A percentile compares a stretch with the other conserved stretches of the same genome.
These are phyloP conservation scores for Ophion ventricosus DNA, from an alignment of 2,888 invertebrate species.

Conservation along the genomic window DNA sequence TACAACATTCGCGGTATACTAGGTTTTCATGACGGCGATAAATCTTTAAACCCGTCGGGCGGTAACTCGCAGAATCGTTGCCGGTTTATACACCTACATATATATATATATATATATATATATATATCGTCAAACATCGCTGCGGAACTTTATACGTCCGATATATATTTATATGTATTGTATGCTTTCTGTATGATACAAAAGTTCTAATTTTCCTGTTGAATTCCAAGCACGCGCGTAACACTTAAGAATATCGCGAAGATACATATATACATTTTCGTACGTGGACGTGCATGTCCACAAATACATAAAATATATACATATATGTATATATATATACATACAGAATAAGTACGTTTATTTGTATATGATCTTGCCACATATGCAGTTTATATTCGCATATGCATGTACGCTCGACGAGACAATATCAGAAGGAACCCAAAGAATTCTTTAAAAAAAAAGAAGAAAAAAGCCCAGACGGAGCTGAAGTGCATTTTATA, in stretches of 20 bases:
- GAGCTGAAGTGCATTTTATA: constrained; percentile 59
- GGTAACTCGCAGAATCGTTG: constrained; percentile 53
- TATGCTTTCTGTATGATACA: constrained; percentile 53
- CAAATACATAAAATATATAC: not conserved
- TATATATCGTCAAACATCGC: constrained; percentile 32
- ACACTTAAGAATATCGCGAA: constrained; percentile 65
- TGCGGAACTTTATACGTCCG: not conserved
- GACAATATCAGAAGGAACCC: not conserved
- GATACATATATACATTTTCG: constrained; percentile 37
- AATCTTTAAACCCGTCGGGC: constrained; percentile 60
- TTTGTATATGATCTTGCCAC: not conserved
- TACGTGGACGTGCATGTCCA: not conserved
- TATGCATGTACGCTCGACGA: not conserved
- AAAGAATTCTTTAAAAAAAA: constrained; percentile 3
- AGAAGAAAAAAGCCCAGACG: constrained; percentile 19
- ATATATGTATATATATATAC: constrained; percentile 11
- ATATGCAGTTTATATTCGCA: constrained; percentile 8
- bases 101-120: not conserved
- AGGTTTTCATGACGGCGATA: constrained; percentile 63
- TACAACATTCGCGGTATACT: constrained; percentile 50
- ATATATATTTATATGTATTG: constrained; percentile 27
- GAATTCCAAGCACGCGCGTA: constrained; percentile 66
- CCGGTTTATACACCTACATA: constrained; percentile 14
- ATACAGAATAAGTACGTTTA: too few species aligned
- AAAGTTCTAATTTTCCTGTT: constrained; percentile 63